These are phyloP conservation scores for Amphipoea lucens DNA, from an alignment of 2,888 invertebrate species.

Conservation along the genomic window DNA sequence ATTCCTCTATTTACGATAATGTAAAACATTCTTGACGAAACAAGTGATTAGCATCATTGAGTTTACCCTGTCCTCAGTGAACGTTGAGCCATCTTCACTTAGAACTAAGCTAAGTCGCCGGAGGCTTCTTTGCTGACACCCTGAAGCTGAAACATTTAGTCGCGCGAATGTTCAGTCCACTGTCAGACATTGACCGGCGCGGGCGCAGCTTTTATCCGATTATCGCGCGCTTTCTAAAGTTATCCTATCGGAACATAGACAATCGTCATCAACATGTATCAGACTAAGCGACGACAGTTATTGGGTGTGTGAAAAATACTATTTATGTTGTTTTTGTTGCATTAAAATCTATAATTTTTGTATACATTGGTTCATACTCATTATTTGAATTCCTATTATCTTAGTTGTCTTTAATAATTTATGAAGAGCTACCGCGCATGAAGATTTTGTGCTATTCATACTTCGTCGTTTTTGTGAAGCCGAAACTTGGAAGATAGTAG, in stretches of 20 bases:
- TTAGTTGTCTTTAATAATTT: background rate
- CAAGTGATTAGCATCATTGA: conserved; percentile 50
- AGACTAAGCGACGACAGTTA: conserved; percentile 26
- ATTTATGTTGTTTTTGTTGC: conserved; percentile 5
- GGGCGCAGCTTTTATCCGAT: conserved; percentile 64
- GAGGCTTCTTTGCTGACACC: conserved; percentile 71
- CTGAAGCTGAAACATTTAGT: conserved; percentile 68
- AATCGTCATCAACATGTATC: conserved; percentile 34
- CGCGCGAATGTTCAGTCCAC: conserved; percentile 69
- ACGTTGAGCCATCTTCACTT: conserved; percentile 65
- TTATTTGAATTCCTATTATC: background rate
- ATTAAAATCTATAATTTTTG: background rate
- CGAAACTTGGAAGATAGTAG: background rate
- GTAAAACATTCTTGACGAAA: conserved; percentile 48
- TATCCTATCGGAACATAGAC: conserved; percentile 17
- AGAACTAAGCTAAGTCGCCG: conserved; percentile 67
- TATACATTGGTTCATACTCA: background rate
- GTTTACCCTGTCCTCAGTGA: conserved; percentile 56
- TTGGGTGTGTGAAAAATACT: conserved; percentile 53
- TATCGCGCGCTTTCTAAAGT: conserved; percentile 52
- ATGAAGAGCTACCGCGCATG: background rate
- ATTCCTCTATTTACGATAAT: conserved; percentile 43
- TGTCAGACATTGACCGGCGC: conserved; percentile 70
- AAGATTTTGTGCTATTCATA: background rate
- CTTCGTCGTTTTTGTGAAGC: background rate